A percentile compares a stretch with the other conserved stretches of the same genome.
phyloP scores from a whole-genome alignment of 2,113 vertebrate genomes.

The Vicugna pacos region DNA sequence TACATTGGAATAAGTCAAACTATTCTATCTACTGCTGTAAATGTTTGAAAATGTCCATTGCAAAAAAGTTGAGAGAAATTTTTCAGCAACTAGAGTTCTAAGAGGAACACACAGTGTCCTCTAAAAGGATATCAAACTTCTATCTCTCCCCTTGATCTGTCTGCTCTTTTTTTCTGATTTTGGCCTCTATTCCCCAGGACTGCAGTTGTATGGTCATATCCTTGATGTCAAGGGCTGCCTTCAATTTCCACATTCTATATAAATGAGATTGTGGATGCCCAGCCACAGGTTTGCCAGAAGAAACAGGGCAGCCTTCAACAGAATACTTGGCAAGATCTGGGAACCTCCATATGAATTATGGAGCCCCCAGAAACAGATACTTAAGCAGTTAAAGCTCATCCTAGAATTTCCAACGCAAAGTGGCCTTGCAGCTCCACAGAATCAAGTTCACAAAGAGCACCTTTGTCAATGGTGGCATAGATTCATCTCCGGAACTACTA shows the following conservation, averaged over 20 bases:
- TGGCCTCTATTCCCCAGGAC: neutral
- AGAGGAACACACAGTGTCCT: neutral
- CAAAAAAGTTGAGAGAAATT: neutral
- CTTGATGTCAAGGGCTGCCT: neutral
- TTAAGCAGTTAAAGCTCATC: neutral
- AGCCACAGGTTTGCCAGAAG: neutral
- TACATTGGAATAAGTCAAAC: neutral
- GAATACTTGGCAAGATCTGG: neutral
- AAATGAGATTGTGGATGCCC: neutral
- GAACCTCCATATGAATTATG: neutral
- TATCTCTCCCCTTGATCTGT: neutral
- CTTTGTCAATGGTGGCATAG: neutral
- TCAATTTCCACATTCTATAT: neutral
- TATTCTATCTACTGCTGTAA: neutral
- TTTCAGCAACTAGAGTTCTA: neutral
- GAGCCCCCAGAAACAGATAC: neutral
- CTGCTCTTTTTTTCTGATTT: neutral
- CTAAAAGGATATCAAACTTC: neutral
- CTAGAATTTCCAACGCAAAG: neutral
- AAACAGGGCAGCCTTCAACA: neutral
- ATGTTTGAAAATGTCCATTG: neutral
- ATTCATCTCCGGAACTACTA: neutral
- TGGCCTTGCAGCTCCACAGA: neutral
- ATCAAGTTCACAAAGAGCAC: neutral
- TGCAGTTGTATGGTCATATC: neutral